These are phyloP conservation scores for Rhizoglyphus robini DNA, from an alignment of 1,140 invertebrate species.

Conservation along the genomic window DNA sequence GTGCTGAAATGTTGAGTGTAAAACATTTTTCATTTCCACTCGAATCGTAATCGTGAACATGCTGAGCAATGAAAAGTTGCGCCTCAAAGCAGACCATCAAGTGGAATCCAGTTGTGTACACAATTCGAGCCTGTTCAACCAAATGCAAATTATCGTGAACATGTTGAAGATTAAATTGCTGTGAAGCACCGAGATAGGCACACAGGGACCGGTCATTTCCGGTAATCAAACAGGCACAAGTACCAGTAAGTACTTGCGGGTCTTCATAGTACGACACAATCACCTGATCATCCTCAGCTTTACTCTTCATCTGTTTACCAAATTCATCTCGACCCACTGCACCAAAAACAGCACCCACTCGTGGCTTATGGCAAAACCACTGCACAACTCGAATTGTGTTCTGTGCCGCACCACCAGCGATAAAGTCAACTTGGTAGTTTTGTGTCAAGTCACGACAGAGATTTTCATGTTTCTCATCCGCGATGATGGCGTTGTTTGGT, in stretches of 20 bases:
- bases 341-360: conserved; percentile 58
- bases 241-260: conserved; percentile 60
- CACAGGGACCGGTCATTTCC: conserved; percentile 73
- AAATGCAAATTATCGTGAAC: conserved; percentile 35
- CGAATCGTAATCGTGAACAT: conserved; percentile 1
- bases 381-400: conserved; percentile 22
- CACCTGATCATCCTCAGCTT: conserved; percentile 65
- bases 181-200: conserved; percentile 87
- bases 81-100: conserved; percentile 14
- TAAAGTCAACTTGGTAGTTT: conserved; percentile 53
- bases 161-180: conserved; percentile 73
- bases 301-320: conserved; percentile 65
- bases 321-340: conserved; percentile 84
- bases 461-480: conserved; percentile 59
- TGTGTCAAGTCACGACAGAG: conserved; percentile 56
- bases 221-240: conserved; percentile 72
- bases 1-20: conserved; percentile 56
- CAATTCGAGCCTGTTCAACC: conserved; percentile 19
- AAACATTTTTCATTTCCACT: conserved; percentile 21
- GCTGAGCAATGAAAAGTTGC: conserved; percentile 12
- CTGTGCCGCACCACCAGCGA: conserved; percentile 35
- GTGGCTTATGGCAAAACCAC: conserved; percentile 17
- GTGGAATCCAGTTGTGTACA: conserved; percentile 23
- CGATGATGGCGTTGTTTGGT: conserved; percentile 66
- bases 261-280: conserved; percentile 70